Conservation (phyloP, 2,113 vertebrate genomes). For the Columbina picui region DNA sequence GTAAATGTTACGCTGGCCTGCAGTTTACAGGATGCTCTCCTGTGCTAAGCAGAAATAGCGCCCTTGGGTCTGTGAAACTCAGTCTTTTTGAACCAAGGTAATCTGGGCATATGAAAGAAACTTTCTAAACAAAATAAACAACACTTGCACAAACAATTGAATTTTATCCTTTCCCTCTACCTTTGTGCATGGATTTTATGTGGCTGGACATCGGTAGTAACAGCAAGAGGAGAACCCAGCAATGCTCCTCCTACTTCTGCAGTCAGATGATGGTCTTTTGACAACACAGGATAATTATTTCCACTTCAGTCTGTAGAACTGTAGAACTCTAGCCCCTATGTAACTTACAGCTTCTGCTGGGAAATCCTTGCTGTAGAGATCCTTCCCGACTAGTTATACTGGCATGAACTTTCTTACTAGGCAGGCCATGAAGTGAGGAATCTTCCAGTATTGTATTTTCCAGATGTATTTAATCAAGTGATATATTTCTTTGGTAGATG, state of each 20-base stretch:
- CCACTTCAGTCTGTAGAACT: neutral
- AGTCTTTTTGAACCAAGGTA: neutral
- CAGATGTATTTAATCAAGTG: neutral
- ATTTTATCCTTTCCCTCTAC: neutral
- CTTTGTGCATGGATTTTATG: neutral
- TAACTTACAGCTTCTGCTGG: neutral
- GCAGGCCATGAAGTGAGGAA: neutral
- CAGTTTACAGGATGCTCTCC: neutral
- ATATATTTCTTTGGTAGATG: neutral
- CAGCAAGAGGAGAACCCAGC: neutral
- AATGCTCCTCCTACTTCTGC: neutral
- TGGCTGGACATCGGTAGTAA: neutral
- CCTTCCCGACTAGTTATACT: neutral
- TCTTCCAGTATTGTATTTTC: neutral
- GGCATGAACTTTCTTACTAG: neutral
- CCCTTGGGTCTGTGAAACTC: neutral
- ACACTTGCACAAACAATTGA: neutral
- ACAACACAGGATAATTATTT: neutral
- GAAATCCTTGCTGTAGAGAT: neutral
- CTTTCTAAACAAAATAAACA: neutral
- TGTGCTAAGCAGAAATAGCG: neutral
- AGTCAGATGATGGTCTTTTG: neutral
- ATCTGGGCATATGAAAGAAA: neutral
- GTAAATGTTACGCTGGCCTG: neutral
- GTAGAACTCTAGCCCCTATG: neutral